Conservation (phyloP, 2,797 vertebrate species). For the Eulemur coronatus region DNA sequence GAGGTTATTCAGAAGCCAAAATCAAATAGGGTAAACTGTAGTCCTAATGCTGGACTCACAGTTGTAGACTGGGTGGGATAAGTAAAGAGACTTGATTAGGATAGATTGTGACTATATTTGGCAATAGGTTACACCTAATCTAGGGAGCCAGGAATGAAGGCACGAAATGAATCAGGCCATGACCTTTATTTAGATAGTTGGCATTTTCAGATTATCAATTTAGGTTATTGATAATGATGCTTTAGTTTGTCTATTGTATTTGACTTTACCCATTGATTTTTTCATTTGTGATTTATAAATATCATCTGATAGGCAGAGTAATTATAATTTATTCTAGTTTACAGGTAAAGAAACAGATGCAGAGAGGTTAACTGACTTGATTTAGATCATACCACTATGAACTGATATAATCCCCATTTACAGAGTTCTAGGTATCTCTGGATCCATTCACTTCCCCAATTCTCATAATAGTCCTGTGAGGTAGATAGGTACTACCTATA, state of each 20-base stretch:
- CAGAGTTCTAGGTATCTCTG: background rate
- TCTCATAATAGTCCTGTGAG: background rate
- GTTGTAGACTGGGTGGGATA: background rate
- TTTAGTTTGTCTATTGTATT: constrained; percentile 9
- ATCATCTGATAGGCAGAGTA: background rate
- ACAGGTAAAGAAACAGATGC: background rate
- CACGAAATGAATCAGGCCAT: background rate
- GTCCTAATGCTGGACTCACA: background rate
- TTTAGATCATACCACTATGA: background rate
- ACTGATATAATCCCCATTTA: constrained; percentile 7
- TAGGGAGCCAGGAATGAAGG: background rate
- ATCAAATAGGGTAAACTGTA: background rate
- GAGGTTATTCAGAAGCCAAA: background rate
- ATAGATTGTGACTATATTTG: constrained; percentile 23
- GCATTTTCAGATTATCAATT: constrained; percentile 26
- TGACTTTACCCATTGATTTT: background rate
- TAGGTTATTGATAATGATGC: background rate
- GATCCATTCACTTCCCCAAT: background rate
- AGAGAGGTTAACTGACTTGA: background rate
- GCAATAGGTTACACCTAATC: background rate
- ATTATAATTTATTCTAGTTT: constrained; percentile 9
- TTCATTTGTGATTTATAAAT: background rate
- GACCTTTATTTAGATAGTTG: constrained; percentile 30
- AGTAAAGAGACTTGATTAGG: background rate
- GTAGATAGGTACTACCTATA: background rate